Percentiles rank a stretch among this genome's conserved stretches.
These are phyloP conservation scores for Amazona guildingii DNA, from an alignment of 2,113 vertebrate genomes.

Conservation along the genomic window DNA sequence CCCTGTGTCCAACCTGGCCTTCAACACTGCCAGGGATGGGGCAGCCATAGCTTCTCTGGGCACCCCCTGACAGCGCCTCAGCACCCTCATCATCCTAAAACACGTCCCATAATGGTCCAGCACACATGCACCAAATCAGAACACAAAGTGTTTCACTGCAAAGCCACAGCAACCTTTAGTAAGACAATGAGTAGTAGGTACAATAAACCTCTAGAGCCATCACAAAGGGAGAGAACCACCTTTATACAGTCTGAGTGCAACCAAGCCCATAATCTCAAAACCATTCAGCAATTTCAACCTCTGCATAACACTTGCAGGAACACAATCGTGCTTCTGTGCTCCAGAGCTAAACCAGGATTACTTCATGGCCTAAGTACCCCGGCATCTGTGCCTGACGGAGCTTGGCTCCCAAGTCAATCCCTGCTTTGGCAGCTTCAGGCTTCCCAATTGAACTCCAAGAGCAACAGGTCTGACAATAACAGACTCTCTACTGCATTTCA, in stretches of 20 bases:
- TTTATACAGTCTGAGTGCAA: neutral
- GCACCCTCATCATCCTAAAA: neutral
- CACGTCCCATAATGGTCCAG: neutral
- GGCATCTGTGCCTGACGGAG: neutral
- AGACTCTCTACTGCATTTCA: neutral
- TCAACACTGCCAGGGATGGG: neutral
- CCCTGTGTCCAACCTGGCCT: neutral
- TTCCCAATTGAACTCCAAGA: neutral
- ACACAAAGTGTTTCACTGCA: neutral
- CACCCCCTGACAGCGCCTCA: neutral
- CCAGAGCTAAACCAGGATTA: neutral
- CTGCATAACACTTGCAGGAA: neutral
- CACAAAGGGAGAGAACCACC: neutral
- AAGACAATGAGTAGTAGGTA: neutral
- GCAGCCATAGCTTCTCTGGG: neutral
- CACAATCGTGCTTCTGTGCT: neutral
- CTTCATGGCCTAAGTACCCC: constrained; percentile 13
- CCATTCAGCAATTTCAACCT: constrained; percentile 10
- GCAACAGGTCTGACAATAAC: neutral
- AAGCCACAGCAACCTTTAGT: neutral
- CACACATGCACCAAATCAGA: neutral
- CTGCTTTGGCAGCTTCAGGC: neutral
- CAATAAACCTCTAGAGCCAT: neutral
- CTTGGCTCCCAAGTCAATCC: neutral
- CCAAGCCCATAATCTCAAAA: constrained; percentile 15